These are phyloP conservation scores for Folsomia candida DNA, from an alignment of 2,888 invertebrate species.

Conservation along the genomic window DNA sequence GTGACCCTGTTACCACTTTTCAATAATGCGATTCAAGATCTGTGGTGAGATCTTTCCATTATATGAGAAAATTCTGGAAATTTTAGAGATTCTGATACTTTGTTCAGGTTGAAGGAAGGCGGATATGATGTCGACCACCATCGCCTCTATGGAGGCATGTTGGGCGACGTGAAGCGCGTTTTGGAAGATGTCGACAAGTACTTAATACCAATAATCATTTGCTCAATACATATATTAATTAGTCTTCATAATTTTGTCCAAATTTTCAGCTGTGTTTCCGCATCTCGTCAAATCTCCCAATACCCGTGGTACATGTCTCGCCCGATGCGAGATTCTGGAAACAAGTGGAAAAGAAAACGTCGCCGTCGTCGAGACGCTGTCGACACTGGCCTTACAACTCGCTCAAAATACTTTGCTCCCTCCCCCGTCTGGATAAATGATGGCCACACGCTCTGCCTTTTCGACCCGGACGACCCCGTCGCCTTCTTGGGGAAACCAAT, in stretches of 20 bases:
- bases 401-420: neutral
- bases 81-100: neutral
- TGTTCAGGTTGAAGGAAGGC: neutral
- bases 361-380: neutral
- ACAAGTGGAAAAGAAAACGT: neutral
- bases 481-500: slow-evolving; percentile 3
- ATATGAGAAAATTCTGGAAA: neutral
- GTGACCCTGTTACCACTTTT: slow-evolving; percentile 14
- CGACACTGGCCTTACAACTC: neutral
- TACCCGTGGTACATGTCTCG: slow-evolving; percentile 28
- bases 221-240: too few relatives aligned
- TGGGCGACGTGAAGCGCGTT: slow-evolving; percentile 15
- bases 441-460: neutral
- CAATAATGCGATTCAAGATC: slow-evolving; percentile 15
- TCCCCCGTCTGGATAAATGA: neutral
- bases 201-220: too few relatives aligned
- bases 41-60: slow-evolving; percentile 2
- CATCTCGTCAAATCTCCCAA: neutral
- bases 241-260: too few relatives aligned
- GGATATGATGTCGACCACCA: neutral
- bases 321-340: neutral
- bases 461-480: slow-evolving; percentile 10
- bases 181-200: slow-evolving; percentile 19
- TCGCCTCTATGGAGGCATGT: slow-evolving; percentile 23
- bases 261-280: slow-evolving; percentile 22